A percentile compares a stretch with the other conserved stretches of the same genome.
Conservation (phyloP, 1,140 invertebrate species). For the Drosophila ercepeae region DNA sequence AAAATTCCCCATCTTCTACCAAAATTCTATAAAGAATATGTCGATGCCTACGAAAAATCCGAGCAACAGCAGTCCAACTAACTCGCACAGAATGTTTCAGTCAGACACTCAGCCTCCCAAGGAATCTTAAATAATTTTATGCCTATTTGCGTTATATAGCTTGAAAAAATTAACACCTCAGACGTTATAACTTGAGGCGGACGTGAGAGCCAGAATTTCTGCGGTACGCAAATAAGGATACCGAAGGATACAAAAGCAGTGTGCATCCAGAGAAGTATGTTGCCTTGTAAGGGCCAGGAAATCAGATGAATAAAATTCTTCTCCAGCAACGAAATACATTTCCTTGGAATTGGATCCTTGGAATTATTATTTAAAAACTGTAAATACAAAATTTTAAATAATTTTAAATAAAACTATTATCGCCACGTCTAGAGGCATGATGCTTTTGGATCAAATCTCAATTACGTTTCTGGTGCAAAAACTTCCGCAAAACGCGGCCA, state of each 20-base stretch:
- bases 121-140: slow-evolving; percentile 67
- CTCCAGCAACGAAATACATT: background rate
- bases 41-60: background rate
- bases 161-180: slow-evolving; percentile 70
- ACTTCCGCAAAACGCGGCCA: too few species aligned
- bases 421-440: too few species aligned
- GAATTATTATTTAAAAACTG: too few species aligned
- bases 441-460: too few species aligned
- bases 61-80: background rate
- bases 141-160: slow-evolving; percentile 49
- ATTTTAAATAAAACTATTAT: too few species aligned
- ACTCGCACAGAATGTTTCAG: background rate
- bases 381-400: too few species aligned
- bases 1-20: background rate
- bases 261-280: background rate
- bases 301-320: too few species aligned
- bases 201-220: slow-evolving; percentile 39
- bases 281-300: too few species aligned
- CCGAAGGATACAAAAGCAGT: slow-evolving; percentile 22
- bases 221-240: slow-evolving; percentile 16
- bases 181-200: slow-evolving; percentile 53
- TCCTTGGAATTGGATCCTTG: too few species aligned
- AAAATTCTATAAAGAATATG: slow-evolving; percentile 18
- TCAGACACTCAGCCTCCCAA: too few species aligned
- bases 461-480: too few species aligned